Base-by-base conservation (phyloP, 1,140 invertebrate species). In the Stegodyphus dumicola region DNA sequence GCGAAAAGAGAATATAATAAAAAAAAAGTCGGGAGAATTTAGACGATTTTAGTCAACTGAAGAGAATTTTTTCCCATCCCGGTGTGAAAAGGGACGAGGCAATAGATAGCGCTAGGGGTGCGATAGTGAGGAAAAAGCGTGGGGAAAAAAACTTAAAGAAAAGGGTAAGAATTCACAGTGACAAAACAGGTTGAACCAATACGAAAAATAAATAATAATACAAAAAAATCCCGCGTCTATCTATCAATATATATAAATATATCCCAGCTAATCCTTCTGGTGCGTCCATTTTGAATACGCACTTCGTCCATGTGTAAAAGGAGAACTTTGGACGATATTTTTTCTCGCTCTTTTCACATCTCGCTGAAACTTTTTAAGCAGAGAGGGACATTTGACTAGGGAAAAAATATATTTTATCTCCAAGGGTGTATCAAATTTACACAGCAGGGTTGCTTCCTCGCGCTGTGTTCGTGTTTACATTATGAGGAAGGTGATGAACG, bases 31-130 rank as follows among this genome's bases (percentile, higher is more conserved):
- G 65, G 51, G 9, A 53, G 77, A 80, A 80, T 80, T 80, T 80
- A 71, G 77, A 71, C 69, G 79, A 81, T 81, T 81, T 81, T 81
- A 81, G 79, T 81, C 79, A 81, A 81, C 79, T 81, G 79, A 74
- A 74, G 79, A 64, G 10, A 7, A 18, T 54, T 79, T 79, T 79
- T 60, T 56, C 13, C 18, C n/a, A 7, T 6, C 10, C 66, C 6
- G 48, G 33, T 9, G 33, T 64, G 15, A 54, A 10, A 64, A 60
- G 70, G 79, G 11, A n/a, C n/a, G 65, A 9, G 9, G 9, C 49
- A 54, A 74, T 73, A 52, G 56, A 71, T 64, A 81, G 67, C 73
- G 70, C 56, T 18, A 54, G 11, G 18, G 48, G 13, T 6, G 53
- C 10, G n/a, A n/a, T 11, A 10, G 67, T 18, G 67, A n/a, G 17